Percentiles rank a stretch among this genome's conserved stretches.
These are phyloP conservation scores for Plectrocnemia conspersa DNA, from an alignment of 1,140 invertebrate genomes.

Conservation along the genomic window DNA sequence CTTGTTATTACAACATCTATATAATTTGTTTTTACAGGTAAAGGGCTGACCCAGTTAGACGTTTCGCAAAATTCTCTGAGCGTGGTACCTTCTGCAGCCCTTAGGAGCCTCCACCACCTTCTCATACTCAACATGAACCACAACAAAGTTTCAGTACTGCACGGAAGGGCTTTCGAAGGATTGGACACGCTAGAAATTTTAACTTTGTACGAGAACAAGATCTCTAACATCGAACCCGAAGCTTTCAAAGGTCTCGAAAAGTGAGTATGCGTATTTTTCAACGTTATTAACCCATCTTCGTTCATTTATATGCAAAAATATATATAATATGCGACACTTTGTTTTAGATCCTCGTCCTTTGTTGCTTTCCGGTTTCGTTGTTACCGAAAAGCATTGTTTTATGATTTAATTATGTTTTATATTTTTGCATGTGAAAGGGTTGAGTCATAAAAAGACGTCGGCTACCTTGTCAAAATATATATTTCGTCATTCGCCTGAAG, in stretches of 20 bases:
- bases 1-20: not conserved
- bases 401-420: no score
- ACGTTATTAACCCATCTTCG: constrained; percentile 8
- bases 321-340: no score
- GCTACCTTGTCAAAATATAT: no score
- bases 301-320: constrained; percentile 1
- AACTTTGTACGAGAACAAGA: constrained; percentile 83
- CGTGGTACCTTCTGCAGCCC: constrained; percentile 71
- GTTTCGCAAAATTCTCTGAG: constrained; percentile 74
- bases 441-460: no score
- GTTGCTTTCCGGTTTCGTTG: no score
- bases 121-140: constrained; percentile 86
- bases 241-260: constrained; percentile 81
- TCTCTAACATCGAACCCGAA: constrained; percentile 68
- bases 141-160: constrained; percentile 70
- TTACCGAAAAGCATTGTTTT: no score
- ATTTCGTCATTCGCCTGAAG: no score
- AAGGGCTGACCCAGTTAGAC: constrained; percentile 76
- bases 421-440: no score
- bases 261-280: constrained; percentile 52
- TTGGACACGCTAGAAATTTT: constrained; percentile 81
- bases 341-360: no score
- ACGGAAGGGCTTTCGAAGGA: constrained; percentile 74
- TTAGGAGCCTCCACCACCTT: constrained; percentile 73
- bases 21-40: constrained; percentile 53